phyloP scores from a whole-genome alignment of 1,140 invertebrate genomes.

The Heliconius eleuchia region DNA sequence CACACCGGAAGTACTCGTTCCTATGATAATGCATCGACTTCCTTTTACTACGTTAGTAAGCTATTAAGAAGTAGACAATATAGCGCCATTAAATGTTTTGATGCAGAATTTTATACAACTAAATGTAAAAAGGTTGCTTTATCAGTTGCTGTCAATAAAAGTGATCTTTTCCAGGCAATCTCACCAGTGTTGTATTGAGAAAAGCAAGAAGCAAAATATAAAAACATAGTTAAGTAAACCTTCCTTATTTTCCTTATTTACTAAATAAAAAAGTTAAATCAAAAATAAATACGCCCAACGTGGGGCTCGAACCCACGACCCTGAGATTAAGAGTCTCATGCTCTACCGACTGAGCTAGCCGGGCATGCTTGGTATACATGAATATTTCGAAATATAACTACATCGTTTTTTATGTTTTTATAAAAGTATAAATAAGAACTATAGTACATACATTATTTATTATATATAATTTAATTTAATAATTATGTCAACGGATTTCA shows the following conservation, averaged over 20 bases:
- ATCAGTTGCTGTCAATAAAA: not conserved
- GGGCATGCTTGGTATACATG: not conserved
- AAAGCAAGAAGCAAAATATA: no score
- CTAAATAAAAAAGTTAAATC: not conserved
- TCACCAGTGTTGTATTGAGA: no score
- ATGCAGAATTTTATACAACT: no score
- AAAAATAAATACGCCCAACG: constrained; percentile 1
- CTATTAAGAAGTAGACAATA: not conserved
- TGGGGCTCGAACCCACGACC: constrained; percentile 11
- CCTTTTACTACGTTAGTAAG: not conserved
- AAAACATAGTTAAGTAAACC: no score
- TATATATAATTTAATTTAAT: no score
- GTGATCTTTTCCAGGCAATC: no score
- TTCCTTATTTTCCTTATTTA: no score
- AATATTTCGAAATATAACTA: not conserved
- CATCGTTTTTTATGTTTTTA: no score
- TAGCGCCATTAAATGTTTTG: not conserved
- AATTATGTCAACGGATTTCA: no score
- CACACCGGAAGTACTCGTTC: constrained; percentile 26
- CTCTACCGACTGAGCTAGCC: constrained; percentile 14
- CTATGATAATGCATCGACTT: constrained; percentile 28
- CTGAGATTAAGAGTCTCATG: constrained; percentile 13
- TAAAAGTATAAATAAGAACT: no score
- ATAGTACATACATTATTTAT: no score
- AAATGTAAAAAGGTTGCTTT: no score